These are phyloP conservation scores for Hypomecis punctinalis DNA, from an alignment of 2,888 invertebrate genomes.

Conservation along the genomic window DNA sequence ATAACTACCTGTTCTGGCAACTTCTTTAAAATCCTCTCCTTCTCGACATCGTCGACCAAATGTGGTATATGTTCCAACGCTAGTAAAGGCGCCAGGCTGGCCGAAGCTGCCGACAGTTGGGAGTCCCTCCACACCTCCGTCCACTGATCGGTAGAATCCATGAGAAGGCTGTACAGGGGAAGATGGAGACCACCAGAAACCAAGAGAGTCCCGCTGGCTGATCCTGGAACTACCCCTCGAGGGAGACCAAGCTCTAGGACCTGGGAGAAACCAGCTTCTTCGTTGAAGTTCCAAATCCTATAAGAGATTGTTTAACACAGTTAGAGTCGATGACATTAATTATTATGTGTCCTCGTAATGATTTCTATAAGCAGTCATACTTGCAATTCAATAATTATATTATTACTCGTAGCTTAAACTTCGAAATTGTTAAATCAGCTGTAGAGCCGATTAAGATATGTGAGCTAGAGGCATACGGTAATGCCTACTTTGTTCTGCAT, in stretches of 20 bases:
- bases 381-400: too few species aligned
- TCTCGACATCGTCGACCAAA: constrained; percentile 80
- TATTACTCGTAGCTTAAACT: too few species aligned
- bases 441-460: too few species aligned
- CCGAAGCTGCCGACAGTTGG: constrained; percentile 82
- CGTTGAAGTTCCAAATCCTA: constrained; percentile 89
- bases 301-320: neutral
- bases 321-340: too few species aligned
- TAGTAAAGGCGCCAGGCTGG: constrained; percentile 84
- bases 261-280: constrained; percentile 89
- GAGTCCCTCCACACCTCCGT: constrained; percentile 79
- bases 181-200: constrained; percentile 87
- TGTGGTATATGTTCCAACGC: constrained; percentile 83
- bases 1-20: constrained; percentile 83
- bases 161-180: constrained; percentile 74
- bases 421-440: too few species aligned
- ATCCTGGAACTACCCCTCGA: constrained; percentile 87
- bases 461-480: too few species aligned
- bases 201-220: constrained; percentile 86
- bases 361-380: too few species aligned
- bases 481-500: too few species aligned
- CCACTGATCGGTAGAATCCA: constrained; percentile 73
- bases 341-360: too few species aligned
- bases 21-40: constrained; percentile 78
- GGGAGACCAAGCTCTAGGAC: constrained; percentile 87